Base-by-base conservation (phyloP, 1,140 invertebrate genomes). In the Sinella curviseta region DNA sequence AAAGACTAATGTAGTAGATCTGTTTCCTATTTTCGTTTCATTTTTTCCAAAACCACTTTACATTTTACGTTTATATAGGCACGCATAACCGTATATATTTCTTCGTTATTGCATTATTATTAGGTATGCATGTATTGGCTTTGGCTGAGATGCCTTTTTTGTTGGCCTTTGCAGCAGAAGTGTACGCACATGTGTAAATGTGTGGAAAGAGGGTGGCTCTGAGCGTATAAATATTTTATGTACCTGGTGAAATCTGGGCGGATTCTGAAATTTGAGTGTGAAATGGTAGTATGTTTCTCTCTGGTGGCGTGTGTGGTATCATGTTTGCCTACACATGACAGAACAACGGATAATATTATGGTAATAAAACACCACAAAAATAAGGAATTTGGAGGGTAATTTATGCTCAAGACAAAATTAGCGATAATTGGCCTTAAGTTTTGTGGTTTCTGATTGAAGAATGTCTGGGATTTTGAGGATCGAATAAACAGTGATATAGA, bases 241-340 rank as follows among this genome's bases (percentile, higher is more conserved):
- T 79, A 75, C 74, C 39, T 78, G 78, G 74, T 79, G 78, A 79
- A 79, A 79, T 60, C 36, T 55, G 78, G 78, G 73, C 55, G 57
- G 74, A 79, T 39, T 57, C 70, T 75, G 36, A 74, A 78, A 74
- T 35, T 73, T 73, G 77, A 78, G 77, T 70, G 24, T 34, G 31
- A n/a, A 48, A 57, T n/a, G 1, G 16, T 30, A 75, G 48, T 35
- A 12, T 70, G 65, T 70, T 60, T 60, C 24, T n/a, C n/a, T n/a
- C n/a, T n/a, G n/a, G n/a, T n/a, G n/a, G n/a, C n/a, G 65, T 8
- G 26, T 30, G 8, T 70, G 65, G 31, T 70, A 70, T 60, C 55
- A 60, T n/a, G 55, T 60, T 60, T 24, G 24, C n/a, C n/a, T n/a
- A n/a, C n/a, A n/a, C n/a, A n/a, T n/a, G n/a, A n/a, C n/a, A n/a